A percentile compares a stretch with the other conserved stretches of the same genome.
These are phyloP conservation scores for Anaspis maculata DNA, from an alignment of 2,888 invertebrate species.

Conservation along the genomic window DNA sequence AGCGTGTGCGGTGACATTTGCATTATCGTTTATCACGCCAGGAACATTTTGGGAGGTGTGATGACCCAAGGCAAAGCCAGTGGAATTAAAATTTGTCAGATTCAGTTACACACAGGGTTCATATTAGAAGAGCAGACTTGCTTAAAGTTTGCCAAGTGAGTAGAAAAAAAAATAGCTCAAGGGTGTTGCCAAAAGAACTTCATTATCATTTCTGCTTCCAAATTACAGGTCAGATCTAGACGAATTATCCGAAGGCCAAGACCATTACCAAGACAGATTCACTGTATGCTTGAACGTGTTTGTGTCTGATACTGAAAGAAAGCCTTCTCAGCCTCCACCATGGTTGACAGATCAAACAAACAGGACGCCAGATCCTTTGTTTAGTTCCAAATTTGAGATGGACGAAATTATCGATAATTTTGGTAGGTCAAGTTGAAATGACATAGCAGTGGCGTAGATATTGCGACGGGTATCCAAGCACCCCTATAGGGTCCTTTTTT, in stretches of 20 bases:
- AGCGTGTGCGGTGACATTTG: constrained; percentile 82
- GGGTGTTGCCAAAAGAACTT: too few relatives aligned
- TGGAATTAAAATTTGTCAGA: constrained; percentile 76
- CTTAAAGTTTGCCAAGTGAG: constrained; percentile 46
- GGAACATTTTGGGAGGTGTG: constrained; percentile 74
- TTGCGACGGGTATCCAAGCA: too few relatives aligned
- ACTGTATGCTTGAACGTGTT: constrained; percentile 60
- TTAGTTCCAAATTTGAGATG: constrained; percentile 69
- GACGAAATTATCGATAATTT: constrained; percentile 80
- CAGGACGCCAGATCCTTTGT: constrained; percentile 53
- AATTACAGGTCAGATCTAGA: constrained; percentile 76
- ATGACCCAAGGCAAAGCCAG: constrained; percentile 59
- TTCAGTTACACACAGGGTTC: constrained; percentile 87
- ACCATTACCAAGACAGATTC: constrained; percentile 63
- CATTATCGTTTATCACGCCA: constrained; percentile 73
- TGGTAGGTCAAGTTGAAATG: constrained; percentile 45
- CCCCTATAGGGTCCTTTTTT: too few relatives aligned
- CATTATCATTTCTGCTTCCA: too few relatives aligned
- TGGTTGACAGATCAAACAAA: constrained; percentile 65
- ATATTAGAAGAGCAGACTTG: constrained; percentile 64
- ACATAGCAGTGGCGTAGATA: too few relatives aligned
- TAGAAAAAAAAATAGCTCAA: too few relatives aligned
- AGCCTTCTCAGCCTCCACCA: constrained; percentile 60
- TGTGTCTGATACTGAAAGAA: constrained; percentile 60
- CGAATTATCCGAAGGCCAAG: constrained; percentile 59